Percentiles rank a stretch among this genome's conserved stretches.
phyloP scores from a whole-genome alignment of 92 coral and sea anemone genomes.

The Actinernus sp. region DNA sequence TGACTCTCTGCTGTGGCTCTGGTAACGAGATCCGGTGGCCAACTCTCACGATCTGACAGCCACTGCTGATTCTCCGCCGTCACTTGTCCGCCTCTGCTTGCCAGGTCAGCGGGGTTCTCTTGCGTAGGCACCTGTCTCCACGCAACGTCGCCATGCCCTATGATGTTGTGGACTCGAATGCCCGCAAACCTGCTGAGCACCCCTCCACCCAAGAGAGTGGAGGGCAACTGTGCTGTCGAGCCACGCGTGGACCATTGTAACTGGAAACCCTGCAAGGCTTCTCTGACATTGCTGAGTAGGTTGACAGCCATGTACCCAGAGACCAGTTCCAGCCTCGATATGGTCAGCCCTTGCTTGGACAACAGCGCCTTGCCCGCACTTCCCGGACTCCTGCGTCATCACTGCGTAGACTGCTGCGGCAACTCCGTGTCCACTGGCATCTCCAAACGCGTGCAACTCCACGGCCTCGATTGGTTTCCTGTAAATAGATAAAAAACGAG shows the following conservation, averaged over 20 bases:
- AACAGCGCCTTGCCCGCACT: slow-evolving; percentile 30
- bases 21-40: slow-evolving; percentile 25
- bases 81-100: slow-evolving; percentile 52
- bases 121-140: slow-evolving; percentile 51
- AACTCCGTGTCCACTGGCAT: no score
- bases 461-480: slow-evolving; percentile 16
- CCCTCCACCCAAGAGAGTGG: slow-evolving; percentile 10
- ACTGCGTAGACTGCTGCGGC: slow-evolving; percentile 48
- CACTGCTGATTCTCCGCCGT: slow-evolving; percentile 25
- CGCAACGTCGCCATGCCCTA: slow-evolving; percentile 14
- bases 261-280: slow-evolving; percentile 21
- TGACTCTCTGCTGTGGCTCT: slow-evolving; percentile 22
- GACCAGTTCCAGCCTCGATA: slow-evolving; percentile 34
- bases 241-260: slow-evolving; percentile 15
- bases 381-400: slow-evolving; percentile 27
- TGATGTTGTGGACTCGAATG: slow-evolving; percentile 3
- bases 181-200: slow-evolving; percentile 25
- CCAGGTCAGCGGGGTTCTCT: slow-evolving; percentile 51
- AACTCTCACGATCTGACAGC: slow-evolving; percentile 4
- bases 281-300: slow-evolving; percentile 24
- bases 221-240: slow-evolving; percentile 31
- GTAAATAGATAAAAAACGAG: slow-evolving; percentile 12
- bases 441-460: slow-evolving; percentile 21
- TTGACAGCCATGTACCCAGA: no score
- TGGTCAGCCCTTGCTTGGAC: slow-evolving; percentile 35